phyloP scores from a whole-genome alignment of 2,888 invertebrate genomes.

The Elgonia sp. region DNA sequence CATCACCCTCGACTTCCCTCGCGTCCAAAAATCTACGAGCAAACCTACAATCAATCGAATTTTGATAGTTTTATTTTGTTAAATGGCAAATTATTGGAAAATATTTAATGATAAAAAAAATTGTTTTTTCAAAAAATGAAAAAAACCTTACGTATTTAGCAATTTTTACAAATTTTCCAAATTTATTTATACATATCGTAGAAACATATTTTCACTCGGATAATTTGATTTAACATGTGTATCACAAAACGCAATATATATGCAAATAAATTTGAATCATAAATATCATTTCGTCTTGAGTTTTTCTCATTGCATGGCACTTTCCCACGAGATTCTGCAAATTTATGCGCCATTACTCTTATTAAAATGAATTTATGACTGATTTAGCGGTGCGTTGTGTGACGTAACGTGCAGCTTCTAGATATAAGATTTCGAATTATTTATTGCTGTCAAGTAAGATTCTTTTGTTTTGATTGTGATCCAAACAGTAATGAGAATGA shows the following conservation, averaged over 20 bases:
- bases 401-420: constrained; percentile 45
- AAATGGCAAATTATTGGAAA: not conserved
- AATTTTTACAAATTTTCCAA: too few species aligned
- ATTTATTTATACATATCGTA: too few species aligned
- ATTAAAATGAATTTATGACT: constrained; percentile 57
- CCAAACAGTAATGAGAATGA: not conserved
- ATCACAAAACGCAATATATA: constrained; percentile 23
- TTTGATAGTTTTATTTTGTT: constrained; percentile 5
- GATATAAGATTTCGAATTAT: not conserved
- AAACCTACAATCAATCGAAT: constrained; percentile 88
- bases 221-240: not conserved
- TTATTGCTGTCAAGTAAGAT: not conserved
- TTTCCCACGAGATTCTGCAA: constrained; percentile 53
- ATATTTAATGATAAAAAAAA: too few species aligned
- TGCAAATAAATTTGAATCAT: constrained; percentile 36
- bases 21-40: constrained; percentile 97
- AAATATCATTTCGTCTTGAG: constrained; percentile 11
- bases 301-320: constrained; percentile 14
- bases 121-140: not conserved
- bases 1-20: constrained; percentile 95
- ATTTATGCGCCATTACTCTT: constrained; percentile 56
- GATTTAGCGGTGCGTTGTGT: constrained; percentile 22
- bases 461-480: not conserved
- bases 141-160: too few species aligned
- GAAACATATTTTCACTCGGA: too few species aligned